phyloP scores from a whole-genome alignment of 2,888 invertebrate species.

The Sarcophaga caerulescens region DNA sequence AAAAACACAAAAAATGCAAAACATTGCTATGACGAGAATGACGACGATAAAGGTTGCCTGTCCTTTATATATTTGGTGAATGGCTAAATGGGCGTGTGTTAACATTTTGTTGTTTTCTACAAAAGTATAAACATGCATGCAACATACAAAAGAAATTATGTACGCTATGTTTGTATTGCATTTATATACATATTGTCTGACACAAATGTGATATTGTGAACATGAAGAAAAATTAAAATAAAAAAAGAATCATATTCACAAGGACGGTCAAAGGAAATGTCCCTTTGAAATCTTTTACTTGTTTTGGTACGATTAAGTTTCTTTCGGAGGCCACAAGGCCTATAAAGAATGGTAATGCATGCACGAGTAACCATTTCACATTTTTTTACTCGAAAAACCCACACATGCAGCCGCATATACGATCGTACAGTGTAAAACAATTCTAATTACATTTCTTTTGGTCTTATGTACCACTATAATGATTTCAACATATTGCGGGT shows the following conservation, averaged over 20 bases:
- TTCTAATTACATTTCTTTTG: too few relatives aligned
- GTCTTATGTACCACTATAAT: too few relatives aligned
- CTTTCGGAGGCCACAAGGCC: too few relatives aligned
- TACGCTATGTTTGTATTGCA: constrained; percentile 1
- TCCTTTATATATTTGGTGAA: constrained; percentile 30
- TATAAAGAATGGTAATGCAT: too few relatives aligned
- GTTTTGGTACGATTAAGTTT: too few relatives aligned
- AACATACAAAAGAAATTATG: constrained; percentile 42
- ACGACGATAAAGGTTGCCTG: constrained; percentile 27
- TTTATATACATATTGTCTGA: not conserved
- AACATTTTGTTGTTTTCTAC: constrained; percentile 45
- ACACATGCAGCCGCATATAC: too few relatives aligned
- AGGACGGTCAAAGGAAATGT: not conserved
- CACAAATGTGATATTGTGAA: constrained; percentile 36
- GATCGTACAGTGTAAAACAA: too few relatives aligned
- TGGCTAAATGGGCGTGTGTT: constrained; percentile 35
- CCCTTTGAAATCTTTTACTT: not conserved
- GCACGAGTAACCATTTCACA: too few relatives aligned
- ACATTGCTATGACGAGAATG: constrained; percentile 28
- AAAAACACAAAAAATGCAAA: constrained; percentile 23
- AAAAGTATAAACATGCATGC: not conserved
- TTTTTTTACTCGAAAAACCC: too few relatives aligned
- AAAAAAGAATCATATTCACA: not conserved
- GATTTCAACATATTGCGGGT: too few relatives aligned
- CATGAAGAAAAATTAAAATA: not conserved